Evolutionary conservation across 2,113 vertebrate species (phyloP), one percentile per base, ranked within the genome.

Genomic region (Genyomyrus donnyi): DNA sequence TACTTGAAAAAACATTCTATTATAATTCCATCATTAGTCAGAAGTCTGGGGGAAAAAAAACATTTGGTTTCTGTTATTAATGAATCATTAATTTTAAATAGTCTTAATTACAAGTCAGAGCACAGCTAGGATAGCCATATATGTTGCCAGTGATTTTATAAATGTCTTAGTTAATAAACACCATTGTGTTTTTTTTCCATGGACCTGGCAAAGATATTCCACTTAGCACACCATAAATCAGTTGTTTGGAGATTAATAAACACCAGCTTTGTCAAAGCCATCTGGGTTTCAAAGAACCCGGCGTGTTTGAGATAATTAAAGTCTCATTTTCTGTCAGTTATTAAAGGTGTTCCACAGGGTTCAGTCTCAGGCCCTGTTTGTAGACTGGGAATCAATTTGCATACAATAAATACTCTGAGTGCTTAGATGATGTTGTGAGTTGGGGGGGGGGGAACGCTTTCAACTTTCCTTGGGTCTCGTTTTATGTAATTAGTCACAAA

Each of bases 21-120:
- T 53, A 52, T 87, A 53, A 87, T 52, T 27, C 27, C 13, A 87
- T 39, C 48, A 85, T 52, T 87, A 52, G 15, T 87, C 49, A 53
- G 85, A 31, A 49, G 45, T 86, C 84, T 49, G 46, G 10, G 35
- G 74, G 5, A 50, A 53, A 87, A 31, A 53, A 87, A 87, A 53
- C 49, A 53, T 85, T 85, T 53, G 48, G 49, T 56, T 53, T 35
- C 49, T 87, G 83, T 48, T 87, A 87, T 35, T 87, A 87, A 87
- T 87, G 85, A 87, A 87, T 35, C 85, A 53, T 53, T 35, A 87
- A 87, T 87, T 87, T 87, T 87, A 56, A 87, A 35, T 87, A 21
- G 49, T 53, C 85, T 87, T 87, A 87, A 87, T 87, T 53, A 87
- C 85, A 87, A 53, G 27, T 87, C 49, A 87, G 19, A 87, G 39